Percentiles rank a stretch among this genome's conserved stretches.
These are phyloP conservation scores for Drosophila nebulosa DNA, from an alignment of 1,140 invertebrate species.

Conservation along the genomic window DNA sequence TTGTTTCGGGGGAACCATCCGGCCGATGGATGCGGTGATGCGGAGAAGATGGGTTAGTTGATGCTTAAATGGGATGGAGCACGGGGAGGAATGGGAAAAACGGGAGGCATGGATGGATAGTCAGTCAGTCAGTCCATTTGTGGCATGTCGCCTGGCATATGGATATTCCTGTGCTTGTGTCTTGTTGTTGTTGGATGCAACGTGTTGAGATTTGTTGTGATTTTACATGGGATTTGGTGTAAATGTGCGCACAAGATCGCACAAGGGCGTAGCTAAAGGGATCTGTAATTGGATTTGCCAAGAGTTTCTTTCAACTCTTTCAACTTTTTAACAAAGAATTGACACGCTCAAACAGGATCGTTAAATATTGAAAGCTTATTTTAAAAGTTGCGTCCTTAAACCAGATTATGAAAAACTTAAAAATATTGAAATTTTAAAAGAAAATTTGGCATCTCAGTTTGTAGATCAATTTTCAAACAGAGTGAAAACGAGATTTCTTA, in stretches of 20 bases:
- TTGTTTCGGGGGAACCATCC: not conserved
- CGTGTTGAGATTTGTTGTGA: not conserved
- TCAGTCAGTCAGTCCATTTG: slow-evolving; percentile 70
- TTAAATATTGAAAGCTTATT: too few relatives aligned
- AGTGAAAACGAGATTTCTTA: too few relatives aligned
- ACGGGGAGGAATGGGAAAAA: too few relatives aligned
- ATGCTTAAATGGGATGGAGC: not conserved
- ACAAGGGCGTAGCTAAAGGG: not conserved
- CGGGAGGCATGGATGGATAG: slow-evolving; percentile 16
- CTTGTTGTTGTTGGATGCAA: not conserved
- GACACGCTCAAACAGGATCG: too few relatives aligned
- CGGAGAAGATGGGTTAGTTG: not conserved
- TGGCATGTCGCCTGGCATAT: slow-evolving; percentile 67
- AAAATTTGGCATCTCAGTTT: too few relatives aligned
- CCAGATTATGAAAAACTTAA: not conserved
- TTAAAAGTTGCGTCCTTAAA: too few relatives aligned
- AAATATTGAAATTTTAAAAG: not conserved
- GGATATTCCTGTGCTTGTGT: slow-evolving; percentile 6
- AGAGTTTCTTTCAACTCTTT: too few relatives aligned
- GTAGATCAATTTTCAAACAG: too few relatives aligned
- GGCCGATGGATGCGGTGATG: not conserved
- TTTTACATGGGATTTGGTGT: slow-evolving; percentile 15
- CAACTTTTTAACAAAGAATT: too few relatives aligned
- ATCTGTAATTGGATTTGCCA: not conserved
- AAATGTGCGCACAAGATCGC: not conserved